phyloP scores from a whole-genome alignment of 2,797 vertebrate species.

The Aplochiton taeniatus region DNA sequence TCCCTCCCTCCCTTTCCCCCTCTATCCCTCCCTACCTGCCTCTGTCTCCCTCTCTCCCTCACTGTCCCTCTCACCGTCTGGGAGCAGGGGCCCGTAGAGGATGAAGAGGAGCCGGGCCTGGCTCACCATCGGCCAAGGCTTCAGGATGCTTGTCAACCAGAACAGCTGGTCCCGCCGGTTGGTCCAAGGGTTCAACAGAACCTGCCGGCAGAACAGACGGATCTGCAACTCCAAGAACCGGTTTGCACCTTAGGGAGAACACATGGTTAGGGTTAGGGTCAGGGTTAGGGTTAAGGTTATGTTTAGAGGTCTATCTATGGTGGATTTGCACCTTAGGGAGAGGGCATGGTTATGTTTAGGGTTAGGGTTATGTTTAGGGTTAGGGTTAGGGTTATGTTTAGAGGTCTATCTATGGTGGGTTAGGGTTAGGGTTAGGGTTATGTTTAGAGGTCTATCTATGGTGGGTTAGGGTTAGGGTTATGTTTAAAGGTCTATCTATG shows the following conservation, averaged over 20 bases:
- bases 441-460: too few species aligned
- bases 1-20: too few species aligned
- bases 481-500: background rate
- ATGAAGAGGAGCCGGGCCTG: conserved; percentile 88
- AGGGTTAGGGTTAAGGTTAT: too few species aligned
- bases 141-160: conserved; percentile 85
- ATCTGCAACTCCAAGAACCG: conserved; percentile 80
- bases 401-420: too few species aligned
- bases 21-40: too few species aligned
- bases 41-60: too few species aligned
- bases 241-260: conserved; percentile 67
- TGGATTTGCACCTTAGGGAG: conserved; percentile 70
- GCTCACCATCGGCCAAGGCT: conserved; percentile 88
- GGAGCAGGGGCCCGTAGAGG: conserved; percentile 84
- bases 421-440: too few species aligned
- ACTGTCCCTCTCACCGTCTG: conserved; percentile 70
- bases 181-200: conserved; percentile 81
- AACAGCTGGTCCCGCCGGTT: conserved; percentile 77
- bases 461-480: too few species aligned
- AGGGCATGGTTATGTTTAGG: too few species aligned
- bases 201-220: conserved; percentile 82
- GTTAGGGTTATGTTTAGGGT: too few species aligned
- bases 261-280: too few species aligned
- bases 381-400: background rate
- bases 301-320: background rate